Base-by-base conservation (phyloP, 2,888 invertebrate genomes). In the Acanthosepion esculentum region DNA sequence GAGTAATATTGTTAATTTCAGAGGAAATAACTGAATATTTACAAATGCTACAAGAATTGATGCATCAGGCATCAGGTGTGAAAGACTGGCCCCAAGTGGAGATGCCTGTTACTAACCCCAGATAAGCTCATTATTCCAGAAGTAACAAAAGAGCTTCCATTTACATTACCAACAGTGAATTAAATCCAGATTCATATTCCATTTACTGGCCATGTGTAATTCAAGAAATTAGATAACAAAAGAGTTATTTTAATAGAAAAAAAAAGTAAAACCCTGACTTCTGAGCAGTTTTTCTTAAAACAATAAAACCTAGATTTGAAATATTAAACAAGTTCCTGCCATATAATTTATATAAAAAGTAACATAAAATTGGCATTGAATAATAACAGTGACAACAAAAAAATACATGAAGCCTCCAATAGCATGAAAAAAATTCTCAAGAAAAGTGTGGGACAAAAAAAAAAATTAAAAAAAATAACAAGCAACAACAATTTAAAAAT, bases 401-500 rank as follows among this genome's bases (percentile, higher is more conserved):
- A 78, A 78, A 78, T 78, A n/a, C 12, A 10, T 78, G 5, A n/a
- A 78, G n/a, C 18, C 33, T 78, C 29, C n/a, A 78, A 78, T n/a
- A 12, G 12, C 3, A n/a, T 33, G 15, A 15, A 8, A 78, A 78
- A 12, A n/a, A 5, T 33, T n/a, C 12, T n/a, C 78, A n/a, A n/a
- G 15, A 78, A 33, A n/a, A n/a, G n/a, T 0, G 0, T 12, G 10
- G 78, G n/a, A 29, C 15, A 12, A 26, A 7, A 6, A 64, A 78
- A 78, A 78, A 78, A 33, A 7, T 12, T n/a, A 78, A 78, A 78
- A 78, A n/a, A 59, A 23, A 59, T 59, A 59, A 59, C 59, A 59
- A 78, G 78, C 78, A 78, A 78, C 78, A 78, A 78, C 78, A 78
- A 78, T 78, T n/a, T 78, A 12, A n/a, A 78, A n/a, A 78, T n/a